These are phyloP conservation scores for Ophioninae sp. DNA, from an alignment of 2,888 invertebrate species.

Conservation along the genomic window DNA sequence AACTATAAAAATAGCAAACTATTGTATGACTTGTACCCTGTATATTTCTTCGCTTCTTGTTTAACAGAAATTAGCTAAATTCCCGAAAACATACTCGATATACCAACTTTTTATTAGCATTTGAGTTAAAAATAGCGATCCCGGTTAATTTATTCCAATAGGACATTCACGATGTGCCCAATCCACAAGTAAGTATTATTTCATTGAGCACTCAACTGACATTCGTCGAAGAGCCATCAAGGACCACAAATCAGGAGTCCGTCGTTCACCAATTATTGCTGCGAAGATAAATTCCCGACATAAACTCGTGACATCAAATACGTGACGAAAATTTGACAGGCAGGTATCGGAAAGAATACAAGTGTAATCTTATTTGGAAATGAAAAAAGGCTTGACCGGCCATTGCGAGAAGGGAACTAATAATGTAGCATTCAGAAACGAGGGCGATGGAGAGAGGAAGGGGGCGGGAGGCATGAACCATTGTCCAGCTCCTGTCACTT, in stretches of 20 bases:
- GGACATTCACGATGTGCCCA: conserved; percentile 4
- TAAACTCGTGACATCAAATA: conserved; percentile 55
- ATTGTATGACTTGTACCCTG: neutral
- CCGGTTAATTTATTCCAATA: neutral
- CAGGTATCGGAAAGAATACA: neutral
- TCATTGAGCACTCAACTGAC: conserved; percentile 5
- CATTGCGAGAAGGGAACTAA: conserved; percentile 40
- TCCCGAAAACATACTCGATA: neutral
- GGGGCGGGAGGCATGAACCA: conserved; percentile 64
- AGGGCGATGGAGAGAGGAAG: conserved; percentile 31
- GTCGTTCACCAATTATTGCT: conserved; percentile 32
- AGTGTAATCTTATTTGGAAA: conserved; percentile 49
- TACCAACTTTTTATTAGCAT: neutral
- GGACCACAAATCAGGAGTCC: conserved; percentile 40
- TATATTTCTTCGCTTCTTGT: neutral
- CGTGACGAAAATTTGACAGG: conserved; percentile 32
- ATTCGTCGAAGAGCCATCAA: conserved; percentile 5
- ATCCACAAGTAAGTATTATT: conserved; percentile 15
- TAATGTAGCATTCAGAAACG: conserved; percentile 26
- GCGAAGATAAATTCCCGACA: conserved; percentile 24
- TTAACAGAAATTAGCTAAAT: neutral
- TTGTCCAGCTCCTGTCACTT: too few species aligned
- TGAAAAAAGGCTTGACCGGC: conserved; percentile 54
- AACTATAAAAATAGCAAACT: neutral
- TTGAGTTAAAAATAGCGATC: neutral